Percentiles rank a stretch among this genome's conserved stretches.
Conservation (phyloP, 2,113 vertebrate species). For the Oreotrochilus melanogaster region DNA sequence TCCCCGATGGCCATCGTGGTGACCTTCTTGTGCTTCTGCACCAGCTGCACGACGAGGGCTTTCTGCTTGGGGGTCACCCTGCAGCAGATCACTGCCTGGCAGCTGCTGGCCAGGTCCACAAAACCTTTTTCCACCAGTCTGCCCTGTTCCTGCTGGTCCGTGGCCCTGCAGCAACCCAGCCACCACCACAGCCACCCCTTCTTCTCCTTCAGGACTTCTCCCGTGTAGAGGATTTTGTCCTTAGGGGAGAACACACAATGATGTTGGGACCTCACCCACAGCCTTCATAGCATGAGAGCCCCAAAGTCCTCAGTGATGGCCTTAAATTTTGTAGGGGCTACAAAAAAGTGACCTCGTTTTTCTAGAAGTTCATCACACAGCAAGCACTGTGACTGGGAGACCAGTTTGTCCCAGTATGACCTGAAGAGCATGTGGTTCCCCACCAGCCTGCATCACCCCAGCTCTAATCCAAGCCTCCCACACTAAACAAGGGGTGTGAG, state of each 20-base stretch:
- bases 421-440: background rate
- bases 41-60: conserved; percentile 84
- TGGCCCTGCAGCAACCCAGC: background rate
- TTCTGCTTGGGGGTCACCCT: conserved; percentile 94
- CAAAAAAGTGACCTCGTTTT: background rate
- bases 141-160: background rate
- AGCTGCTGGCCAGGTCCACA: conserved; percentile 84
- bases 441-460: background rate
- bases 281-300: background rate
- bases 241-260: background rate
- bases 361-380: background rate
- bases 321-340: background rate
- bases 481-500: background rate
- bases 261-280: background rate
- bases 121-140: conserved; percentile 78
- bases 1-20: conserved; percentile 92
- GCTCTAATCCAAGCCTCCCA: background rate
- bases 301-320: background rate
- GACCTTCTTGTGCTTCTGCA: conserved; percentile 83
- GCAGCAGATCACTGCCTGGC: conserved; percentile 93
- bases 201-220: conserved; percentile 28
- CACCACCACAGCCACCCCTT: background rate
- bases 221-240: conserved; percentile 68
- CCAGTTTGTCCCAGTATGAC: background rate
- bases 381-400: background rate